A percentile compares a stretch with the other conserved stretches of the same genome.
These are phyloP conservation scores for Patella caerulea DNA, from an alignment of 2,888 invertebrate species.

Conservation along the genomic window DNA sequence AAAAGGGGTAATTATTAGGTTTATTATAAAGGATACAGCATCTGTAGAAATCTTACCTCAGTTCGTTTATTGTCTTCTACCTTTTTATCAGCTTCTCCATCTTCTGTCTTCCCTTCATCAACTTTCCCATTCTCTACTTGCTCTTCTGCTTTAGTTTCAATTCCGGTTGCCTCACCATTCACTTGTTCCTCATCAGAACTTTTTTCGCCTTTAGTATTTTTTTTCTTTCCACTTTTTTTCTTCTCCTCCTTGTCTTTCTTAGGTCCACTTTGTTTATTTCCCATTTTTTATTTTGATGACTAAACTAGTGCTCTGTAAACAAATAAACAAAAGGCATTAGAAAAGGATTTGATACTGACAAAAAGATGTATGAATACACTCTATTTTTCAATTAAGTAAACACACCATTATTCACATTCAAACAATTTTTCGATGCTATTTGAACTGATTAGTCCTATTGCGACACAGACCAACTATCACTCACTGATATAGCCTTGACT, in stretches of 20 bases:
- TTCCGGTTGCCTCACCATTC: conserved; percentile 18
- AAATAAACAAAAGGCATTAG: neutral
- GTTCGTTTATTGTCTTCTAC: conserved; percentile 17
- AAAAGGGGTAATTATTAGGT: no score
- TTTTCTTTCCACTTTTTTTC: conserved; percentile 22
- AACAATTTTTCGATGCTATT: no score
- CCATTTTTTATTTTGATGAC: conserved; percentile 30
- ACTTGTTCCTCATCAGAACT: conserved; percentile 24
- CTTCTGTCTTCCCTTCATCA: conserved; percentile 23
- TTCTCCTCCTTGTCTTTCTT: conserved; percentile 43
- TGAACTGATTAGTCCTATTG: no score
- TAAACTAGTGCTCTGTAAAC: neutral
- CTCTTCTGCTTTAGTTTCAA: conserved; percentile 31
- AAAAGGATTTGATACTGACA: no score
- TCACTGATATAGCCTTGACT: no score
- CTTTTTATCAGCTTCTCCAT: conserved; percentile 15
- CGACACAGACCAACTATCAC: no score
- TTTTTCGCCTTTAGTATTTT: conserved; percentile 15
- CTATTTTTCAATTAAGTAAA: no score
- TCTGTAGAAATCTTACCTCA: neutral
- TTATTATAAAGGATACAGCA: no score
- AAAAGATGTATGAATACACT: no score
- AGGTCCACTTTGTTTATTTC: conserved; percentile 41
- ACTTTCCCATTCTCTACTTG: conserved; percentile 23
- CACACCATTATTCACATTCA: no score